A percentile compares a stretch with the other conserved stretches of the same genome.
These are phyloP conservation scores for Simalia tracyae DNA, from an alignment of 2,797 vertebrate genomes.

Conservation along the genomic window DNA sequence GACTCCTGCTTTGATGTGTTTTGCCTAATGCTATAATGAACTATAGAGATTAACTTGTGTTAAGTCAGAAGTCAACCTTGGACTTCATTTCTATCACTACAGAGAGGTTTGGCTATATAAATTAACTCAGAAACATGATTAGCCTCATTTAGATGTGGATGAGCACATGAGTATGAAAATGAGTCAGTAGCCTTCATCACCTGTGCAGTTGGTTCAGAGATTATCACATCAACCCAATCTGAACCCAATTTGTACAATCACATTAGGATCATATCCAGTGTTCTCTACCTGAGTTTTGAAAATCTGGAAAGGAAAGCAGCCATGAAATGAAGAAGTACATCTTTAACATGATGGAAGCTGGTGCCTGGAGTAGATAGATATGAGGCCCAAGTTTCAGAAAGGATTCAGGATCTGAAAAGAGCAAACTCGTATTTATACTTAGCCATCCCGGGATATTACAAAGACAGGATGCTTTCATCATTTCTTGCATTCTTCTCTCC, in stretches of 20 bases:
- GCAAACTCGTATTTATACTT: neutral
- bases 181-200: neutral
- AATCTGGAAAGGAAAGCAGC: neutral
- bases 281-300: neutral
- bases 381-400: neutral
- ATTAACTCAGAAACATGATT: neutral
- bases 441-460: neutral
- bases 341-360: neutral
- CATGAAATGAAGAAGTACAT: neutral
- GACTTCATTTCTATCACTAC: neutral
- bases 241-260: neutral
- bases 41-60: neutral
- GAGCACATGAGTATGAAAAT: neutral
- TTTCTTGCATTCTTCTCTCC: neutral
- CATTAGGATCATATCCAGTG: neutral
- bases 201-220: neutral
- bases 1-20: neutral
- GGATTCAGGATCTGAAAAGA: neutral
- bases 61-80: neutral
- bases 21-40: neutral
- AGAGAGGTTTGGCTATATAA: neutral
- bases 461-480: neutral
- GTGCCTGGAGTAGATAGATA: neutral
- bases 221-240: neutral
- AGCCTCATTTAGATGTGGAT: neutral